Conservation (phyloP, 2,797 vertebrate genomes). For the Scarus forsteni region DNA sequence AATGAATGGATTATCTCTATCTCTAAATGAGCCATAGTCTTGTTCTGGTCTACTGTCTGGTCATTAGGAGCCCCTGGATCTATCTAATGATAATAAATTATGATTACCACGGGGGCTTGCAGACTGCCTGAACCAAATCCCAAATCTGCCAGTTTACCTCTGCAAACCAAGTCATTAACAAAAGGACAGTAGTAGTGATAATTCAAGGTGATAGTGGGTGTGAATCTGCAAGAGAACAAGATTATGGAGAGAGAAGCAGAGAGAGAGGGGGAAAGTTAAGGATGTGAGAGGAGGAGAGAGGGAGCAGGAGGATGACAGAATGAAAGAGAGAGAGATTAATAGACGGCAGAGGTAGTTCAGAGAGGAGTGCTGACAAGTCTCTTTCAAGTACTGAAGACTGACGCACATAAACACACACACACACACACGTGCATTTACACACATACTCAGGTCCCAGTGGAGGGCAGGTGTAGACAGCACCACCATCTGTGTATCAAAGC, state of each 20-base stretch:
- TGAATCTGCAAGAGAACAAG: slow-evolving; percentile 5
- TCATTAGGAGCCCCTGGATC: no score
- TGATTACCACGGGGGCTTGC: no score
- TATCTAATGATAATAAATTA: no score
- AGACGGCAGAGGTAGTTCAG: slow-evolving; percentile 62
- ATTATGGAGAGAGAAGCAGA: not conserved
- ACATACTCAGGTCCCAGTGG: slow-evolving; percentile 64
- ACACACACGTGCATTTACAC: slow-evolving; percentile 11
- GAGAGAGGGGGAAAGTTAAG: slow-evolving; percentile 7
- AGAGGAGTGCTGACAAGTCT: slow-evolving; percentile 79
- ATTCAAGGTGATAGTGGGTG: not conserved
- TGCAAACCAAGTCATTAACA: no score
- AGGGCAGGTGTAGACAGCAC: slow-evolving; percentile 77
- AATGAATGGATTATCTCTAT: no score
- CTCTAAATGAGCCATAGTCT: no score
- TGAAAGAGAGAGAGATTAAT: slow-evolving; percentile 64
- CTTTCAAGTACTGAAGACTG: slow-evolving; percentile 60
- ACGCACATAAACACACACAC: slow-evolving; percentile 38
- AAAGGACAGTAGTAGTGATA: not conserved
- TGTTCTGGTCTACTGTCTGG: no score
- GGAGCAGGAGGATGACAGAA: slow-evolving; percentile 29
- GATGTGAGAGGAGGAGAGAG: slow-evolving; percentile 11
- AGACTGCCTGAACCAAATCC: no score
- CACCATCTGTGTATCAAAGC: slow-evolving; percentile 80
- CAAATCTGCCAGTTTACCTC: no score